Percentiles rank a stretch among this genome's conserved stretches.
Evolutionary conservation across 2,113 vertebrate genomes (phyloP).

Genomic region (Tapirus terrestris): DNA sequence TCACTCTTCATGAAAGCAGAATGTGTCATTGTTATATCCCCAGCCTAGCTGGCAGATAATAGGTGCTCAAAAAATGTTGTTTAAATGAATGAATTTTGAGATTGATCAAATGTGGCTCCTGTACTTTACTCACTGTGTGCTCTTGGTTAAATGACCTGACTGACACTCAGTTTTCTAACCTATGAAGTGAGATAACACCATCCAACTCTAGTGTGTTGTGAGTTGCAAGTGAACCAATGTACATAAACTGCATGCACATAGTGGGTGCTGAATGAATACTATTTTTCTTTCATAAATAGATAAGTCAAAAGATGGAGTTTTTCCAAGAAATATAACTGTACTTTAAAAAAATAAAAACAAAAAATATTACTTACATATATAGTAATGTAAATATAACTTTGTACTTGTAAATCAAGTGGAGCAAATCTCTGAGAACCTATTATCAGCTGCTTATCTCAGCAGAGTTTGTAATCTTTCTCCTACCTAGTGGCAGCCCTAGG

Average conservation of each 20-base stretch:
- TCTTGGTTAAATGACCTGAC: neutral
- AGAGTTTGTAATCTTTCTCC: neutral
- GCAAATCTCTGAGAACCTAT: neutral
- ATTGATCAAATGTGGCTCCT: neutral
- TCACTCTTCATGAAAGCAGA: neutral
- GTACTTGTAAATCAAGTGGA: conserved; percentile 4
- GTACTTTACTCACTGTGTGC: neutral
- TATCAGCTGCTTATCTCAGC: neutral
- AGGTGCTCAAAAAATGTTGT: neutral
- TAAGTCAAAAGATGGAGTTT: neutral
- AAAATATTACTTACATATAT: neutral
- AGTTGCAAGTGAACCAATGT: neutral
- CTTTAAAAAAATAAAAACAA: conserved; percentile 16
- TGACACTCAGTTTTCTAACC: neutral
- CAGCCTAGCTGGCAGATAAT: neutral
- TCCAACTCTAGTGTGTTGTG: neutral
- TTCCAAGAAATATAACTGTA: neutral
- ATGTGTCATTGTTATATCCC: neutral
- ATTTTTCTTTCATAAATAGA: neutral
- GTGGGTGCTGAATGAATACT: neutral
- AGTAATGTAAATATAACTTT: neutral
- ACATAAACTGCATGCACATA: neutral
- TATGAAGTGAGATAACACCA: neutral
- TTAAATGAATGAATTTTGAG: neutral
- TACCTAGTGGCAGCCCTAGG: neutral